phyloP scores from a whole-genome alignment of 2,113 vertebrate genomes.

The Galbula dea region DNA sequence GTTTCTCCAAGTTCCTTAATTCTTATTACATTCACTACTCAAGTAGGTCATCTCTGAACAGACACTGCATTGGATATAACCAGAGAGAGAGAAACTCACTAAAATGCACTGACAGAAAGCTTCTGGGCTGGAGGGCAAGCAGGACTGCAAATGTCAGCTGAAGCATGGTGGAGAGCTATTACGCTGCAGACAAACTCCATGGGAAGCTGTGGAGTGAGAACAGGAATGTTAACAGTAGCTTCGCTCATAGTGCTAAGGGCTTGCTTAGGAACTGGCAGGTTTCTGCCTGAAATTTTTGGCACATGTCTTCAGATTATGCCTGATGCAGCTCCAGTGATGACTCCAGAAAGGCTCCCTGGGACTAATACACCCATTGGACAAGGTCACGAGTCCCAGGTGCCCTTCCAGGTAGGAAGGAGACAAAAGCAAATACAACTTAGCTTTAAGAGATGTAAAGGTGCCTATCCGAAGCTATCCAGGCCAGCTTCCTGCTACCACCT shows the following conservation, averaged over 20 bases:
- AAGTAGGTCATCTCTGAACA: conserved; percentile 50
- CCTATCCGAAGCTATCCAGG: neutral
- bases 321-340: neutral
- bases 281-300: neutral
- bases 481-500: neutral
- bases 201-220: neutral
- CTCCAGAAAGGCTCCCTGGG: neutral
- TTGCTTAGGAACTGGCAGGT: neutral
- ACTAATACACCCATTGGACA: neutral
- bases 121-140: neutral
- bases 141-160: neutral
- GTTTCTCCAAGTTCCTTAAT: neutral
- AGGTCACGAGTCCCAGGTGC: neutral
- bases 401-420: neutral
- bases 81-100: conserved; percentile 44
- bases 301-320: neutral
- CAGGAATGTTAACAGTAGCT: neutral
- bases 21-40: neutral
- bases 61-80: neutral
- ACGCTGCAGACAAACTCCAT: neutral
- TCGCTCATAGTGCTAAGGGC: neutral
- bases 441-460: neutral
- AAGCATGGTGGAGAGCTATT: neutral
- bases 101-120: conserved; percentile 78
- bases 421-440: neutral